phyloP scores from a whole-genome alignment of 2,797 vertebrate genomes.

The Anguilla pacifica region DNA sequence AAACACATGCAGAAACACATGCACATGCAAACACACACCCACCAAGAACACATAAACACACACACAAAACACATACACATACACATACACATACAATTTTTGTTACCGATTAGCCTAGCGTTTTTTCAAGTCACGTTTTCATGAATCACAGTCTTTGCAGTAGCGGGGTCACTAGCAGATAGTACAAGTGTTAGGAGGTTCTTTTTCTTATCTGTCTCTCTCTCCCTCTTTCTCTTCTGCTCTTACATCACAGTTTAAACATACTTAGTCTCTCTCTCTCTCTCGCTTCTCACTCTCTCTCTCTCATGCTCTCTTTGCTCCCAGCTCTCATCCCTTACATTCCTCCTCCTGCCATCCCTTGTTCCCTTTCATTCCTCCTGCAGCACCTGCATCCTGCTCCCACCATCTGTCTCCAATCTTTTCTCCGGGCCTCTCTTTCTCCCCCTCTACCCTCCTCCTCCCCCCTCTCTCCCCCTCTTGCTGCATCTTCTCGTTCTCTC shows the following conservation, averaged over 20 bases:
- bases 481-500: background rate
- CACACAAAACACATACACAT: constrained; percentile 1
- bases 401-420: background rate
- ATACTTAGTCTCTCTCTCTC: background rate
- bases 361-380: constrained; percentile 4
- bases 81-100: background rate
- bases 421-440: background rate
- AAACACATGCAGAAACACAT: too few species aligned
- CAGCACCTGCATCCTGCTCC: background rate
- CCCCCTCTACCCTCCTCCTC: background rate
- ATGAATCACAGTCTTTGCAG: background rate
- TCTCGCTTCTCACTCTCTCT: background rate
- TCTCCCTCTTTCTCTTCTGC: background rate
- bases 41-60: background rate
- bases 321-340: constrained; percentile 12
- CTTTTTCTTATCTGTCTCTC: background rate
- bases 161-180: background rate
- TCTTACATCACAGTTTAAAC: background rate
- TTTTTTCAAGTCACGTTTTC: background rate
- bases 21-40: constrained; percentile 15
- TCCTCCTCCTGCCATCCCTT: background rate
- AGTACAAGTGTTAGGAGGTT: background rate
- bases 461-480: background rate
- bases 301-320: background rate
- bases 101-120: background rate